Evolutionary conservation across 2,888 invertebrate species (phyloP).

Genomic region (Drosophila greeni): DNA sequence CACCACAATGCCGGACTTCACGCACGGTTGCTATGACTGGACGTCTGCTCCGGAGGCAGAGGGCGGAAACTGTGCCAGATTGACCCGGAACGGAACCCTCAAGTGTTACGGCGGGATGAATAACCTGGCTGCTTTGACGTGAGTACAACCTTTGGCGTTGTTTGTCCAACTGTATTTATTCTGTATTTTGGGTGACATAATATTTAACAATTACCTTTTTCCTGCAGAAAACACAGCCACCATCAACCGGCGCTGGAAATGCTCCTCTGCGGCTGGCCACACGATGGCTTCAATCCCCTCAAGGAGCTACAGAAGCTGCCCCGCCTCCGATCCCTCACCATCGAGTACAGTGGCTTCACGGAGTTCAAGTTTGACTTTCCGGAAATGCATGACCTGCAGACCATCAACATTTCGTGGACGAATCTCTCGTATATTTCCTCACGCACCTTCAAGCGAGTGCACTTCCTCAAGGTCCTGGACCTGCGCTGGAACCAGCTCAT

Average conservation of each 20-base stretch:
- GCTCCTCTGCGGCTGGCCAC: constrained; percentile 76
- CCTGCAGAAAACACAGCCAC: constrained; percentile 43
- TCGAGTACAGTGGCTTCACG: constrained; percentile 75
- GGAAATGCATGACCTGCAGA: constrained; percentile 73
- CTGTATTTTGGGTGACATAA: neutral
- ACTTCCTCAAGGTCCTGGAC: constrained; percentile 73
- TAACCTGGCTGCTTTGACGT: constrained; percentile 70
- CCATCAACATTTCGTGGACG: constrained; percentile 78
- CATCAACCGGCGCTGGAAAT: constrained; percentile 52
- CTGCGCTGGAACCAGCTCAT: constrained; percentile 77
- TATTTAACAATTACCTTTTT: neutral
- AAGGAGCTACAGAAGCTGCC: constrained; percentile 71
- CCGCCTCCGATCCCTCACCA: constrained; percentile 70
- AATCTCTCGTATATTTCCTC: constrained; percentile 73
- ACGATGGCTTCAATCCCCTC: constrained; percentile 70
- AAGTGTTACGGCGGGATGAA: constrained; percentile 76
- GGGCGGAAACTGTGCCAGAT: constrained; percentile 72
- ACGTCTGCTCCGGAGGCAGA: constrained; percentile 67
- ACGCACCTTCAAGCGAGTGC: constrained; percentile 74
- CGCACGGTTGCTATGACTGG: constrained; percentile 70
- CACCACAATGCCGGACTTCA: neutral
- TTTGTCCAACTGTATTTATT: neutral
- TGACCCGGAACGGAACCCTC: constrained; percentile 60
- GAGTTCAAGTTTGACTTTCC: constrained; percentile 76
- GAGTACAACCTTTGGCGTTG: constrained; percentile 5